Evolutionary conservation across 2,797 vertebrate species (phyloP), one percentile per base, ranked within the genome.

Genomic region (Danio aesculapii): DNA sequence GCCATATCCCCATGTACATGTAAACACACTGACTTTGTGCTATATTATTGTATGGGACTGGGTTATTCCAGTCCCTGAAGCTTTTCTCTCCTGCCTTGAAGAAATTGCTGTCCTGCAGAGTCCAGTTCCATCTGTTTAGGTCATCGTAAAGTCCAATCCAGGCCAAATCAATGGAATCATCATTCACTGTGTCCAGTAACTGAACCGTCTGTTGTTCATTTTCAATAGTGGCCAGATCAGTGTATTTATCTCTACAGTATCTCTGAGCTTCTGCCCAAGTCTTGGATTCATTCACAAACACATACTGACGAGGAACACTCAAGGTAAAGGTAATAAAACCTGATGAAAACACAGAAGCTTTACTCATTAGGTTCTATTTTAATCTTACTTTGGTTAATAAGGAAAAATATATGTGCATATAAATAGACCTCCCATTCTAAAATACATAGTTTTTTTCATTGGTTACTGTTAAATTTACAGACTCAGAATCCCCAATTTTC

Each of bases 61-160:
- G 11, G 11, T 59, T 61, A 19, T 67, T 19, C 74, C 83, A 84
- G 75, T 81, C 46, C 0, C 1, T 80, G 58, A 81, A 90, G 14
- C 64, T 2, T 6, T 0, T 47, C 1, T 46, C 17, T 16, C 13
- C 61, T 1, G 1, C 30, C 39, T 55, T 21, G 62, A 67, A 67
- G 17, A 86, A 79, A 1, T 57, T 13, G 12, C 0, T 39, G 2
- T 84, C 16, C 66, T 53, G 77, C 6, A 81, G 57, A 0, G 55
- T 17, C 91, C 92, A 91, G 43, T 43, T 84, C 89, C 88, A 92
- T 6, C 2, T 67, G 3, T 1, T 66, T 11, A 47, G 3, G 58
- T 85, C 16, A 52, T 88, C 86, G 57, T 75, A 55, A 52, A 92
- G 84, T 9, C 88, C 88, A 6, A 90, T 86, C 90, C 90, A 91